These are phyloP conservation scores for Scaptomyza montana DNA, from an alignment of 1,140 invertebrate genomes.

Conservation along the genomic window DNA sequence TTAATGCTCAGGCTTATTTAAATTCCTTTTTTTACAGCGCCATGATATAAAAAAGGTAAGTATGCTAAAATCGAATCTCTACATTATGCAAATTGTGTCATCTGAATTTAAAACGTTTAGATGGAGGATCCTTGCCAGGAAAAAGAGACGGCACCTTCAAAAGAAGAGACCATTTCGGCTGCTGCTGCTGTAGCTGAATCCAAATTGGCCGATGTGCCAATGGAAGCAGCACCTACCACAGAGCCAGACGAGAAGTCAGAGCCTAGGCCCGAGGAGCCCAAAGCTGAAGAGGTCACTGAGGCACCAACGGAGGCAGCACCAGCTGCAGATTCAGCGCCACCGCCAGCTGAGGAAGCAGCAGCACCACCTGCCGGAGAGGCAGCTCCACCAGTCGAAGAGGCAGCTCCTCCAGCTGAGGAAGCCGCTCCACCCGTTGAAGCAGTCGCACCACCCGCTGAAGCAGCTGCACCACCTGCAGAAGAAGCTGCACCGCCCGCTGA, in stretches of 20 bases:
- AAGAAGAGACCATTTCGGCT: not conserved
- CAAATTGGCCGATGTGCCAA: no score
- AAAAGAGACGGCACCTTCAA: slow-evolving; percentile 5
- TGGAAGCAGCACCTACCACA: not conserved
- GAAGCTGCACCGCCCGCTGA: slow-evolving; percentile 15
- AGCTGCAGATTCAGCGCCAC: not conserved
- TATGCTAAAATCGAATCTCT: not conserved
- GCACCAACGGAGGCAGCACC: not conserved
- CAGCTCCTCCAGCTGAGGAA: slow-evolving; percentile 11
- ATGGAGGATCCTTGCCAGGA: slow-evolving; percentile 54
- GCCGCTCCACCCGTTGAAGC: not conserved
- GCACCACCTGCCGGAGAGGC: slow-evolving; percentile 7
- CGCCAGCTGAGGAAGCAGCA: slow-evolving; percentile 1
- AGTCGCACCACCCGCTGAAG: not conserved
- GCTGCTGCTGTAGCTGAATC: not conserved
- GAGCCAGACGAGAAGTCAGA: no score
- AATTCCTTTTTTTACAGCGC: slow-evolving; percentile 19
- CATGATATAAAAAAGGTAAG: slow-evolving; percentile 39
- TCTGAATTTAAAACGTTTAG: not conserved
- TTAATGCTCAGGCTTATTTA: not conserved
- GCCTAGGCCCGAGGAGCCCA: not conserved
- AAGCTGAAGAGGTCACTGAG: slow-evolving; percentile 11
- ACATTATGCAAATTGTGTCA: not conserved
- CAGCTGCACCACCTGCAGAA: not conserved
- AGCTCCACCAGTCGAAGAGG: slow-evolving; percentile 9